Percentiles rank a stretch among this genome's conserved stretches.
phyloP scores from a whole-genome alignment of 2,797 vertebrate species.

The Anguilla pacifica region DNA sequence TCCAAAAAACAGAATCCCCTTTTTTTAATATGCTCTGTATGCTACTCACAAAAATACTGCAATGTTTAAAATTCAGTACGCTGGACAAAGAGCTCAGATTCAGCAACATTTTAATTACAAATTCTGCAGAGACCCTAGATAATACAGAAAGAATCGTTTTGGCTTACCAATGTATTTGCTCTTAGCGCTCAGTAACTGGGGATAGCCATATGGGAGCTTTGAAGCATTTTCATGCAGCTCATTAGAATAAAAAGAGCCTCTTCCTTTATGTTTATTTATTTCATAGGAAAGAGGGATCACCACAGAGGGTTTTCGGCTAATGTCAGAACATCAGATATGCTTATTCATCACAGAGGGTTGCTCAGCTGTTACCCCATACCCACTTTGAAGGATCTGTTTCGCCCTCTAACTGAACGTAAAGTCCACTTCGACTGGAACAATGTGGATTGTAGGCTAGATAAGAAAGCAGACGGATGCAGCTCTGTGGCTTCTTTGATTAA shows the following conservation, averaged over 20 bases:
- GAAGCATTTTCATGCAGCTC: constrained; percentile 32
- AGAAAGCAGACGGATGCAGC: neutral
- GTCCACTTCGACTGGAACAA: neutral
- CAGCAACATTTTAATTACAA: constrained; percentile 42
- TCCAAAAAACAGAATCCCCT: constrained; percentile 11
- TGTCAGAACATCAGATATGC: constrained; percentile 27
- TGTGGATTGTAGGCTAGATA: neutral
- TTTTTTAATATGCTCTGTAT: neutral
- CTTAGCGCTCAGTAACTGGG: constrained; percentile 30
- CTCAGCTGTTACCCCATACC: neutral
- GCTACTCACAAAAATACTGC: neutral
- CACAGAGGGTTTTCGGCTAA: constrained; percentile 37
- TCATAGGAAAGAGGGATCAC: constrained; percentile 27
- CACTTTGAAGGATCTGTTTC: neutral
- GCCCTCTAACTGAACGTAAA: neutral
- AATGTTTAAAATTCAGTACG: constrained; percentile 24
- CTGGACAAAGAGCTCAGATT: constrained; percentile 27
- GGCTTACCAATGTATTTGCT: constrained; percentile 35
- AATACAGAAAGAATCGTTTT: constrained; percentile 36
- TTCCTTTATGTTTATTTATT: constrained; percentile 41
- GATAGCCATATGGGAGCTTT: constrained; percentile 34
- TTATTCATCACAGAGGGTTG: constrained; percentile 29
- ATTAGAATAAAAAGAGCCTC: constrained; percentile 39
- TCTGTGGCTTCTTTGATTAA: constrained; percentile 18
- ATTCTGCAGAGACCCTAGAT: constrained; percentile 41